Base-by-base conservation (phyloP, 2,113 vertebrate genomes). In the Alectura lathami region DNA sequence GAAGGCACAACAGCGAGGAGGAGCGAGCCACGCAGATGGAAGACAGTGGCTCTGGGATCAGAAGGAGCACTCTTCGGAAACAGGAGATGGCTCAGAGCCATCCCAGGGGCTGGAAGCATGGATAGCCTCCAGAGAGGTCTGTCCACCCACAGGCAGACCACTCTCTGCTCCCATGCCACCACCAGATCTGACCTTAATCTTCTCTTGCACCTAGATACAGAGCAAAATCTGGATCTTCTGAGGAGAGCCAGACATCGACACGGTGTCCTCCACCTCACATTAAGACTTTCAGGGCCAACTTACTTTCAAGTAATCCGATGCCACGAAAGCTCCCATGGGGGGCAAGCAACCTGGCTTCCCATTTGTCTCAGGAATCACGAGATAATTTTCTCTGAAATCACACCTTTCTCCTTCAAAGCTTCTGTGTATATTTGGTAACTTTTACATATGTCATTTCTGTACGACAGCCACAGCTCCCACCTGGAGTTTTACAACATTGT, bases 401-500 rank as follows among this genome's bases (percentile, higher is more conserved):
- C 98, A 98, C 98, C 98, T 97, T 97, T 97, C 97, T 98, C 96
- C 96, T 97, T 97, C 97, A 97, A 97, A 97, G 94, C 91, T 97
- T 97, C 95, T 97, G 97, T 97, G 96, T 98, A 94, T 98, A 98
- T 98, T 98, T 97, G 97, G 96, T 97, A 98, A 97, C 95, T 97
- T 97, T 97, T 98, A 97, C 98, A 98, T 98, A 98, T 98, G 98
- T 97, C 98, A 97, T 96, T 98, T 98, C 94, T 97, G 98, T 97
- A 97, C 60, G n/a, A 97, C 97, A 98, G 98, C 96, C 98, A 98
- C 97, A 98, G 97, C 97, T 98, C 97, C 97, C 98, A 98, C 98
- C 98, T 98, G 98, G 97, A 98, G 98, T 98, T 98, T 98, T 96
- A 93, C 97, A 98, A 98, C 97, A 98, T 97, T 97, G 97, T 98